Evolutionary conservation across 2,113 vertebrate genomes (phyloP).

Genomic region (Ciconia boyciana): DNA sequence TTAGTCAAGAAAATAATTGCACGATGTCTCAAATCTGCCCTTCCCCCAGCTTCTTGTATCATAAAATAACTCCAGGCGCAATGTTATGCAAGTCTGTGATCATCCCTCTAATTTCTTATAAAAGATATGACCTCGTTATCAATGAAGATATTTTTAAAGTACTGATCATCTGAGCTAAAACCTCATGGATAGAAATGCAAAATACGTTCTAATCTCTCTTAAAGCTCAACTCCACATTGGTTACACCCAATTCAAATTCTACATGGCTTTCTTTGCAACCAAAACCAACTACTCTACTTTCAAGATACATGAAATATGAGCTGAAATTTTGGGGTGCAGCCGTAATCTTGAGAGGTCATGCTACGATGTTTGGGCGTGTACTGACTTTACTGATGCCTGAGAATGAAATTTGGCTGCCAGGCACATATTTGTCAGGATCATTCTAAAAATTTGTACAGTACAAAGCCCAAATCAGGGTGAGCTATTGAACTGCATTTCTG

Average conservation of each 20-base stretch:
- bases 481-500: background rate
- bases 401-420: background rate
- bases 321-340: background rate
- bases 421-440: background rate
- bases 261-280: background rate
- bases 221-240: background rate
- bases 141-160: constrained; percentile 64
- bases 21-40: constrained; percentile 19
- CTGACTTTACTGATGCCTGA: background rate
- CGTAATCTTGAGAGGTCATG: background rate
- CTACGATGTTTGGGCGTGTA: background rate
- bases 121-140: constrained; percentile 63
- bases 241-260: background rate
- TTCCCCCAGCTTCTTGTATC: constrained; percentile 54
- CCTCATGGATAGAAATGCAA: constrained; percentile 4
- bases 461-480: background rate
- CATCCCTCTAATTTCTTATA: constrained; percentile 66
- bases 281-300: background rate
- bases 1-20: constrained; percentile 38
- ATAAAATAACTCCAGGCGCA: constrained; percentile 60
- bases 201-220: constrained; percentile 2
- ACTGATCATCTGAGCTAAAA: constrained; percentile 55
- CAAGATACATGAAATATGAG: background rate
- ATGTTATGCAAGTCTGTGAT: constrained; percentile 59
- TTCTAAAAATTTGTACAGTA: background rate